These are phyloP conservation scores for Eulemur rubriventer DNA, from an alignment of 2,797 vertebrate genomes.

Conservation along the genomic window DNA sequence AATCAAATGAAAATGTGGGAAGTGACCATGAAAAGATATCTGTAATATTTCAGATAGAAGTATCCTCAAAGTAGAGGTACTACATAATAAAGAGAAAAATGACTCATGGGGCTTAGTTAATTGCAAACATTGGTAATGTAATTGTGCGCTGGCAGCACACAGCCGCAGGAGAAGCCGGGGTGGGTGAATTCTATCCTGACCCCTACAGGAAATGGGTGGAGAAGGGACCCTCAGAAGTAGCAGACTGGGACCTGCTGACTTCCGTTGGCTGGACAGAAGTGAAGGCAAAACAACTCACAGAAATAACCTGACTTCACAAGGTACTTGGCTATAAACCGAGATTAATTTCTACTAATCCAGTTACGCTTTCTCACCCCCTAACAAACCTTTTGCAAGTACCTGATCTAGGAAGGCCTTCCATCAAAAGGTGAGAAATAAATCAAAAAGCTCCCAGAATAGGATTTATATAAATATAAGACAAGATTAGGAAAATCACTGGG, in stretches of 20 bases:
- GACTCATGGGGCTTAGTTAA: background rate
- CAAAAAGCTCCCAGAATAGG: background rate
- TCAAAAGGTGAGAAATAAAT: background rate
- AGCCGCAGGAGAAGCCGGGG: background rate
- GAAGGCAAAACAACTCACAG: background rate
- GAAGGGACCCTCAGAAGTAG: background rate
- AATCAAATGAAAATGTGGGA: background rate
- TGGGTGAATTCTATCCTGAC: too few relatives aligned
- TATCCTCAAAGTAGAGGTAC: too few relatives aligned
- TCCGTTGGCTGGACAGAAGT: background rate
- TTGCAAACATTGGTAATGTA: background rate
- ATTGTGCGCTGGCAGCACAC: rapidly evolving
- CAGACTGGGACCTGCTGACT: too few relatives aligned
- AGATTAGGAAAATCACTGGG: background rate
- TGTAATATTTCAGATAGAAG: background rate
- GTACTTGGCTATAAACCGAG: background rate
- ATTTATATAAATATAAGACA: background rate
- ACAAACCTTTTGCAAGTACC: background rate
- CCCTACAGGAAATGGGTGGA: background rate
- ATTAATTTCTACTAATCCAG: background rate
- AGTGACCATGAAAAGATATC: background rate
- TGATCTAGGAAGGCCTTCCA: background rate
- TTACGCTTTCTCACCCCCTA: background rate
- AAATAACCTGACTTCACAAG: background rate
- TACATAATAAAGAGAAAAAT: background rate